Percentiles rank a stretch among this genome's conserved stretches.
These are phyloP conservation scores for Anarhynchus alexandrinus DNA, from an alignment of 2,113 vertebrate species.

Conservation along the genomic window DNA sequence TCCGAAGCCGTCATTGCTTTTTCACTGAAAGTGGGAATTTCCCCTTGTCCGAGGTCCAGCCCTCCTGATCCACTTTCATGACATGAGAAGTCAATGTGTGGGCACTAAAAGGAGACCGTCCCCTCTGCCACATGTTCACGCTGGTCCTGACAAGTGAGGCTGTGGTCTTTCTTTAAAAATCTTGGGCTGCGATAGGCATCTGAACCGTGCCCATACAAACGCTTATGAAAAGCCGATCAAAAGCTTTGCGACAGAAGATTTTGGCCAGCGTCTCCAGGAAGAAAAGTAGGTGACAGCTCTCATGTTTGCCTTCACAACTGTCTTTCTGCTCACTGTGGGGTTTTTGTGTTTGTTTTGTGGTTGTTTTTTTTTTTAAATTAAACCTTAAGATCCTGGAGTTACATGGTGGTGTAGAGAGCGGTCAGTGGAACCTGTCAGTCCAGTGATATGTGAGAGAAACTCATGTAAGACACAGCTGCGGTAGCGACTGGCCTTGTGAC, in stretches of 20 bases:
- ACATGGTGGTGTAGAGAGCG: background rate
- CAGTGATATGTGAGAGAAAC: background rate
- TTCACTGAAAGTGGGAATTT: background rate
- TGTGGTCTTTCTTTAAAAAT: background rate
- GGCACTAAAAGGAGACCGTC: background rate
- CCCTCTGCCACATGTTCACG: background rate
- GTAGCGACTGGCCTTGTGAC: background rate
- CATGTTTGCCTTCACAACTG: background rate
- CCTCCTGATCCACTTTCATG: background rate
- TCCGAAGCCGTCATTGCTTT: background rate
- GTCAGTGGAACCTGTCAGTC: background rate
- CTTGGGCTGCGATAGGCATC: fast-evolving
- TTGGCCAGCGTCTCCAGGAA: background rate
- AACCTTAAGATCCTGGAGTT: background rate
- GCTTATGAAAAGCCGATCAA: fast-evolving
- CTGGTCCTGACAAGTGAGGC: background rate
- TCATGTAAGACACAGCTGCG: background rate
- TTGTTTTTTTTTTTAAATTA: background rate
- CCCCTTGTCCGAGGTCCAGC: background rate
- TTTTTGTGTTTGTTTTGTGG: background rate
- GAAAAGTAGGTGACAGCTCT: background rate
- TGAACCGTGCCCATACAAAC: background rate
- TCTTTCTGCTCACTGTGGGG: background rate
- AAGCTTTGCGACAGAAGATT: background rate
- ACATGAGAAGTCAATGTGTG: fast-evolving